Evolutionary conservation across 2,888 invertebrate species (phyloP), one percentile per base, ranked within the genome.

Genomic region (Leptinotarsa peninsularis): DNA sequence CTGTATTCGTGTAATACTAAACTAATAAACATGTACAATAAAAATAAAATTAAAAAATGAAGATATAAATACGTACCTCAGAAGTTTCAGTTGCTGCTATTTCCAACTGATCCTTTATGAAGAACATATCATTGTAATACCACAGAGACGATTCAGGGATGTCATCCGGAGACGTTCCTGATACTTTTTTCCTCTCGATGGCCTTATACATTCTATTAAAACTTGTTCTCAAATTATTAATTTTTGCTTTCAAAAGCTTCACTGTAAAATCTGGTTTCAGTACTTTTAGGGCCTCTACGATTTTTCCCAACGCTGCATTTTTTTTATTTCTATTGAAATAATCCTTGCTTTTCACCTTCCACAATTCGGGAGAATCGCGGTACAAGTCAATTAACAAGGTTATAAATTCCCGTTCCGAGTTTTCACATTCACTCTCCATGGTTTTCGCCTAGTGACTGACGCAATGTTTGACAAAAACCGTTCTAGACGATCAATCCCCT

Each of bases 111-210:
- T 67, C 66, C 23, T 73, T 73, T 56, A 73, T 73, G 49, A 73
- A 73, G 10, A 7, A n/a, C n/a, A 73, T 17, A 49, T 67, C 49
- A 27, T 67, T 67, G 49, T 73, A 67, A 58, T 67, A 72, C 49
- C 80, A 75, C 77, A 81, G 56, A 5, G 54, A 54, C 50, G 69
- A 27, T n/a, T 69, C 52, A 21, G 69, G 69, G 69, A 69, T 69
- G 69, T 70, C 18, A 18, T 58, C 58, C 58, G 58, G 56, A 56
- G 58, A 70, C 58, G 49, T 50, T 17, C 50, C 50, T 50, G 13
- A 14, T 50, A 14, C 15, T 14, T 23, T 23, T 23, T 23, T 23
- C 23, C 23, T 23, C 23, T 23, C 23, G 23, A 23, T 23, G 23
- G 23, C 50, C 50, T 50, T 50, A 17, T 17, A 27, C 70, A 10